Base-by-base conservation (phyloP, 2,888 invertebrate genomes). In the Gymnosoma rotundatum region DNA sequence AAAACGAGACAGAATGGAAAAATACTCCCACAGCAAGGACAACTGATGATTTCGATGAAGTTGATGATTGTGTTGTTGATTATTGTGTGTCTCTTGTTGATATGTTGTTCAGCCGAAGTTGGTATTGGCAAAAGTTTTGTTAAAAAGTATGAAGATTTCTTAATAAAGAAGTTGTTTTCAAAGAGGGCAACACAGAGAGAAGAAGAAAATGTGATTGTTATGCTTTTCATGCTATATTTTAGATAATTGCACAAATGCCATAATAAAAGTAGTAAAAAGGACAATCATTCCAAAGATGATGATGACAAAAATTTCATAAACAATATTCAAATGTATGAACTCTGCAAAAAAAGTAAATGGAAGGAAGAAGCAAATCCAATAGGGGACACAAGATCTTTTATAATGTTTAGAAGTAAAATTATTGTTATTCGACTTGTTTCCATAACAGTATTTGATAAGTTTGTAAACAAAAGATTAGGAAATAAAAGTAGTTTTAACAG, bases 161-260 rank as follows among this genome's bases (percentile, higher is more conserved):
- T 42, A 38, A 60, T 45, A 32, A 48, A 72, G 66, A 60, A 48
- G 42, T 56, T 63, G 5, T 21, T 83, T 75, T 12, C 12, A 42
- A 82, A 81, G 58, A 86, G 60, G 8, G 72, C 21, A 74, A 45
- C 58, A 75, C 74, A 52, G 54, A 36, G 56, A 78, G 66, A 63
- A 64, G 21, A 60, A 52, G 58, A 50, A 78, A 89, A 88, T 88
- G 87, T 87, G 87, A 89, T 87, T 87, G 10, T 87, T 88, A 88
- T 38, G 56, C 45, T 70, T 69, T 32, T 42, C 52, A n/a, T 56
- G 36, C 7, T 10, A 25, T 54, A 36, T 63, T 75, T 54, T 20
- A 88, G 88, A 88, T 89, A 90, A 89, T 90, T 90, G 90, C 88
- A 89, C 87, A 89, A 89, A 90, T 89, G 87, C 48, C 50, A 73